These are phyloP conservation scores for Tetramorium simillimum DNA, from an alignment of 1,140 invertebrate species.

Conservation along the genomic window DNA sequence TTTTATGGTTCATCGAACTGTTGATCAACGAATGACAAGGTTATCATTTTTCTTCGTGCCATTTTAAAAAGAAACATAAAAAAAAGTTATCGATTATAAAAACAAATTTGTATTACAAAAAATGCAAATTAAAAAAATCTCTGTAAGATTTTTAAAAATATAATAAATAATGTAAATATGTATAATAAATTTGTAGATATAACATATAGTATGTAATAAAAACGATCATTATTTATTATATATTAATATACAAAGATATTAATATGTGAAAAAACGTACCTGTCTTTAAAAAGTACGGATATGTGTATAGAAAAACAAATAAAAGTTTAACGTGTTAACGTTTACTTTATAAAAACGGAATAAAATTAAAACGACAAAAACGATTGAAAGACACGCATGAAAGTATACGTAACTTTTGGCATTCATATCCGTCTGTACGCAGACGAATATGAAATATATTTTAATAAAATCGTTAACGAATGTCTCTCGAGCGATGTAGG, in stretches of 20 bases:
- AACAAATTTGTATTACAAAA: not conserved
- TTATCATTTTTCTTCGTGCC: not conserved
- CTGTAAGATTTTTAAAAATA: not conserved
- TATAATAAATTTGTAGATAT: too few species aligned
- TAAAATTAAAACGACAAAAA: not conserved
- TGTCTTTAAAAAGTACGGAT: not conserved
- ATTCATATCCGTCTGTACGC: not conserved
- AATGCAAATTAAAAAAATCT: not conserved
- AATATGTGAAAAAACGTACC: not conserved
- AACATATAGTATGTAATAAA: not conserved
- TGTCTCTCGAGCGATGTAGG: constrained; percentile 1
- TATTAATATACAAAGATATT: not conserved
- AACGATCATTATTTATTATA: not conserved
- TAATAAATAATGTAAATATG: not conserved
- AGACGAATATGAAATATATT: not conserved
- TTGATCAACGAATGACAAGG: constrained; percentile 2
- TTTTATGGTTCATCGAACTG: constrained; percentile 79
- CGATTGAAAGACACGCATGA: not conserved
- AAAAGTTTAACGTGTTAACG: not conserved
- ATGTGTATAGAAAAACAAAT: not conserved
- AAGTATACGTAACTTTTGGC: not conserved
- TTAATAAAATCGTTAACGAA: constrained; percentile 19
- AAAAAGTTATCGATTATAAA: not conserved
- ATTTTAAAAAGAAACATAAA: not conserved
- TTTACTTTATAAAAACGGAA: too few species aligned